Evolutionary conservation across 30 jellyfish, hydroid and myxozoan genomes (phyloP), one percentile per base, ranked within the genome.

Genomic region (Pseudorhiza aurosa): DNA sequence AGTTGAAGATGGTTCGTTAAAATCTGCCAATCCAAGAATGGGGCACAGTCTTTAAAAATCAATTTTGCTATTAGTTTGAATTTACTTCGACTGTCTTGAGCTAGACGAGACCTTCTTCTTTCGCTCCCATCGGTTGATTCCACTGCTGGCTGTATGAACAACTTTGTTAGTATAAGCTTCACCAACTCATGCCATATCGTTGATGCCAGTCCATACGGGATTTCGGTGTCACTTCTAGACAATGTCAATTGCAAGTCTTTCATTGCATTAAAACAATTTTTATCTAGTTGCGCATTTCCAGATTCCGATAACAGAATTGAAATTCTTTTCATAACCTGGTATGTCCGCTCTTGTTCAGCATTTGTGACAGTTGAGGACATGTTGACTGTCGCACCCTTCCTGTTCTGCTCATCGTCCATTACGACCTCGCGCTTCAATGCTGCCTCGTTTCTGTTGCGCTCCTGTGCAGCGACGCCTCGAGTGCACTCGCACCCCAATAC

Each of bases 41-140:
- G 91, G 0, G 91, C 49, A 70, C 70, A 63, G 56, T 65, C 84
- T 25, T 65, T 80, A 77, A 80, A 26, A 27, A 80, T 25, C 21
- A 62, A 53, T 40, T 43, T 65, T 14, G 51, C 55, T 10, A 80
- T 19, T 43, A 80, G 14, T n/a, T n/a, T n/a, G n/a, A n/a, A n/a
- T 53, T 80, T 80, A 43, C 29, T 36, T 25, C 65, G 67, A 53
- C 24, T 53, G 8, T 24, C 67, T 2, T 7, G 37, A 19, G 24
- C 12, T 14, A 17, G n/a, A 14, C 67, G 67, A 17, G 36, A 53
- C 67, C 22, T 53, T 19, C 35, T 53, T 18, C 35, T 53, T 19
- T 53, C 67, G 24, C 24, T 53, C 24, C 37, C 67, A 2, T 3
- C 2, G 19, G 60, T 27, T 3, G 19, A 46, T 2, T 46, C 36